Base-by-base conservation (phyloP, 2,113 vertebrate species). In the Gambusia holbrooki region DNA sequence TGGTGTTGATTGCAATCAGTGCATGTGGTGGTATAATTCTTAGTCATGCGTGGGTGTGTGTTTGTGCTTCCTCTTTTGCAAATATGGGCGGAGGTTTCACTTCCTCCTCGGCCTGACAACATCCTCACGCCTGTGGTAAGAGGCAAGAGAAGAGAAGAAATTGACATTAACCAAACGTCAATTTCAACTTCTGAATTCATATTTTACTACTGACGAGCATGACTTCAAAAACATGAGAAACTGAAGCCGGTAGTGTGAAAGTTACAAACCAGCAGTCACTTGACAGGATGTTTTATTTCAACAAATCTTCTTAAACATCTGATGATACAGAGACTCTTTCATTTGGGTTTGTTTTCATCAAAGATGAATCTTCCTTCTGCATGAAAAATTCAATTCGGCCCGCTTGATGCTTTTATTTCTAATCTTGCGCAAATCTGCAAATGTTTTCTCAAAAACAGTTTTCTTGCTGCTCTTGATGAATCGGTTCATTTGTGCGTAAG, bases 11-110 rank as follows among this genome's bases (percentile, higher is more conserved):
- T 54, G 4, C 14, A 27, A 8, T 37, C 13, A 17, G 29, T 51
- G 35, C 63, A n/a, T 33, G 12, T 9, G 3, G 0, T 1, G 51
- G 62, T 22, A 15, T 28, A 51, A 33, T 12, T 63, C 27, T 10
- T 19, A 22, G 28, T 42, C 2, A 22, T 48, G 68, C n/a, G 61
- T 28, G 81, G 37, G 71, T 69, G 62, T 70, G 28, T 58, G 62
- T 48, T 22, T 48, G 64, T 12, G 30, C 66, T 74, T 81, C 78
- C 83, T 84, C 66, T 71, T 74, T 69, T 60, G 62, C 42, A 58
- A 8, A 63, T 28, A 3, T 14, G 33, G 60, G 22, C 62, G 42
- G 25, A 64, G 60, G 72, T 83, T 79, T 79, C 81, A 72, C 68
- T 68, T 79, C 75, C 61, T 51, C 30, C 60, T 68, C n/a, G 40